Conservation (phyloP, 2,888 invertebrate genomes). For the Meandrusa payeni region DNA sequence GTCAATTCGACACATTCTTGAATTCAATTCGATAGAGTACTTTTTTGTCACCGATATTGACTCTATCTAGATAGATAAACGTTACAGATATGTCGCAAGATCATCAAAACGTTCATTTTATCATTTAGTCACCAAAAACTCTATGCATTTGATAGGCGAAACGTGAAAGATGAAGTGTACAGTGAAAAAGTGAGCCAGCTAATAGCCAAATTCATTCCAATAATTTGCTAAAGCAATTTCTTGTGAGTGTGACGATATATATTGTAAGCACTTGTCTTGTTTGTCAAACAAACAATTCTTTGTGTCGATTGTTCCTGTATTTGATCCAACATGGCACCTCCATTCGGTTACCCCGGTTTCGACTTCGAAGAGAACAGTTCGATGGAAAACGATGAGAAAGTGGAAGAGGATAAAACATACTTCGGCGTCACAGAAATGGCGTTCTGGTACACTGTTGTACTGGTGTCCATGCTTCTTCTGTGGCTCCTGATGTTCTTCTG, state of each 20-base stretch:
- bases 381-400: slow-evolving; percentile 30
- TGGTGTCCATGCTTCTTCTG: slow-evolving; percentile 52
- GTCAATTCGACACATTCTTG: too few species aligned
- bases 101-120: slow-evolving; percentile 4
- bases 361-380: slow-evolving; percentile 34
- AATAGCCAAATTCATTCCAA: slow-evolving; percentile 41
- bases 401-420: slow-evolving; percentile 31
- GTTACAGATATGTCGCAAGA: slow-evolving; percentile 20
- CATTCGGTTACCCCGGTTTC: slow-evolving; percentile 47
- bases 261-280: slow-evolving; percentile 33
- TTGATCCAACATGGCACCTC: slow-evolving; percentile 52
- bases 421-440: slow-evolving; percentile 47
- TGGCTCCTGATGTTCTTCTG: slow-evolving; percentile 65
- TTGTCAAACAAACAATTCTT: slow-evolving; percentile 38
- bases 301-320: slow-evolving; percentile 13
- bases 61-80: slow-evolving; percentile 5
- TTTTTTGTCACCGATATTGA: slow-evolving; percentile 3
- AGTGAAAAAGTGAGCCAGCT: slow-evolving; percentile 15
- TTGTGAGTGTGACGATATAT: slow-evolving; percentile 40
- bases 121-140: slow-evolving; percentile 13
- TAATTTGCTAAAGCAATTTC: slow-evolving; percentile 50
- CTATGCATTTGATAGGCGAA: slow-evolving; percentile 18
- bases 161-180: slow-evolving; percentile 21
- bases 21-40: too few species aligned
- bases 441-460: slow-evolving; percentile 61